Percentiles rank a stretch among this genome's conserved stretches.
Conservation (phyloP, 2,888 invertebrate genomes). For the Rhagonycha fulva region DNA sequence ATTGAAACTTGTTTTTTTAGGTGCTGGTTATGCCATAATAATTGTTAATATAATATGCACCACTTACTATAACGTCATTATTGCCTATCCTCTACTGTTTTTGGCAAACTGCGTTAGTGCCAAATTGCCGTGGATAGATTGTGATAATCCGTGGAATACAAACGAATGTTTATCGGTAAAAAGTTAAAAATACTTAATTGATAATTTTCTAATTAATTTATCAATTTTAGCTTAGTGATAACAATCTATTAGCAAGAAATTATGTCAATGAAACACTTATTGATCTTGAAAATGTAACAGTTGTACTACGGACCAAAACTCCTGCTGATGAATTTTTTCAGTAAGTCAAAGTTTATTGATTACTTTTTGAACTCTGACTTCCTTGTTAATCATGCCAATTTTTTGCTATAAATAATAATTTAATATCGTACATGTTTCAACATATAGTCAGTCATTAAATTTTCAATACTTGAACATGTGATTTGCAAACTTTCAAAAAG, state of each 20-base stretch:
- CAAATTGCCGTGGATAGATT: slow-evolving; percentile 77
- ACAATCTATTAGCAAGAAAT: not conserved
- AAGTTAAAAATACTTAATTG: not conserved
- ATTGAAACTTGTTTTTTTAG: slow-evolving; percentile 59
- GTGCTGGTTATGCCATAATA: slow-evolving; percentile 83
- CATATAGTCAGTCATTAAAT: no score
- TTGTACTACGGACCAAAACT: slow-evolving; percentile 56
- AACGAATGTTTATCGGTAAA: slow-evolving; percentile 68
- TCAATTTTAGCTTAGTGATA: slow-evolving; percentile 7
- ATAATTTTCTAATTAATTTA: not conserved
- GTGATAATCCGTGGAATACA: slow-evolving; percentile 84
- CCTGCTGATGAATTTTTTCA: slow-evolving; percentile 85
- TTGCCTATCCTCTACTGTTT: slow-evolving; percentile 84
- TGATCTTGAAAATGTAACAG: not conserved
- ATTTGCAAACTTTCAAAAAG: not conserved
- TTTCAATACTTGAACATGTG: no score
- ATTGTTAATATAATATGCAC: slow-evolving; percentile 81
- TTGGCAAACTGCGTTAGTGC: slow-evolving; percentile 70
- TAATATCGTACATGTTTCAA: no score
- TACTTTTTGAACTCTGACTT: not conserved
- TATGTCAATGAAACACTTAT: not conserved
- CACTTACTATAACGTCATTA: slow-evolving; percentile 83
- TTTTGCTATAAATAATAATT: not conserved
- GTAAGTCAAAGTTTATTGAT: slow-evolving; percentile 58
- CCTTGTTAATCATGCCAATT: not conserved